Conservation (phyloP, 1,140 invertebrate species). For the Planococcus citri region DNA sequence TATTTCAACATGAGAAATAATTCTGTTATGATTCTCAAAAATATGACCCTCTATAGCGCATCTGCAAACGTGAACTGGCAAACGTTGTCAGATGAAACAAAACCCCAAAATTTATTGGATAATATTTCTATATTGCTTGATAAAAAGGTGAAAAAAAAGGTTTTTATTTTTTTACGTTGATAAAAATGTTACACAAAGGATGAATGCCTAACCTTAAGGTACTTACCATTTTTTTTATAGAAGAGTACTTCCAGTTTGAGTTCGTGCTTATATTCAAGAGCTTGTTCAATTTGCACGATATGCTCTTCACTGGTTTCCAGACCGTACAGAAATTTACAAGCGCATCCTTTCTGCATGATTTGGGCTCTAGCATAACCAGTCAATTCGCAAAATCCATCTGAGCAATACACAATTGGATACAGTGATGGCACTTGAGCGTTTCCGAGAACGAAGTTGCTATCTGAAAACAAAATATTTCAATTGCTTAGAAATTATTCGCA, state of each 20-base stretch:
- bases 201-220: too few species aligned
- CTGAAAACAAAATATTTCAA: constrained; percentile 51
- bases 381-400: constrained; percentile 93
- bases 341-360: constrained; percentile 93
- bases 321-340: constrained; percentile 90
- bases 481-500: too few species aligned
- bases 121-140: not conserved
- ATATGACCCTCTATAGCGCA: not conserved
- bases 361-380: constrained; percentile 85
- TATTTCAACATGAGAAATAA: not conserved
- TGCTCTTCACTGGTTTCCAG: constrained; percentile 79
- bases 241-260: constrained; percentile 87
- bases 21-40: not conserved
- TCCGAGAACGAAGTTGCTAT: constrained; percentile 95
- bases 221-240: constrained; percentile 87
- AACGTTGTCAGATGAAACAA: not conserved
- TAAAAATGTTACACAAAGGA: not conserved
- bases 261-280: constrained; percentile 77
- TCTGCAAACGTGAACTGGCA: not conserved
- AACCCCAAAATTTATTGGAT: not conserved
- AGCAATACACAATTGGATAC: constrained; percentile 95
- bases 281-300: constrained; percentile 74
- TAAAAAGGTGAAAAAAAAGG: not conserved
- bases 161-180: not conserved
- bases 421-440: constrained; percentile 81